Base-by-base conservation (phyloP, 2,888 invertebrate genomes). In the Camponotus fellah region DNA sequence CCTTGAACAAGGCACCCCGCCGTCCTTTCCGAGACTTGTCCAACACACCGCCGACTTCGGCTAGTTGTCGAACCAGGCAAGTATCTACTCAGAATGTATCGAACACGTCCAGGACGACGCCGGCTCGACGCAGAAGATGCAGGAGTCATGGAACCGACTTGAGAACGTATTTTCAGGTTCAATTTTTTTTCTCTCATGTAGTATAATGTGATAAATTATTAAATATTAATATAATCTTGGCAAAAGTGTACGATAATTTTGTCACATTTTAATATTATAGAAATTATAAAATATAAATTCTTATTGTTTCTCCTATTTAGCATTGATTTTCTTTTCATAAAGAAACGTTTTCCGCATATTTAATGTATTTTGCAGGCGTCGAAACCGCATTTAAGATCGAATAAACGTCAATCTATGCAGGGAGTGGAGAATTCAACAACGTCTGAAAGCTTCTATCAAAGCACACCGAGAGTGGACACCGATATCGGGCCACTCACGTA, bases 21-120 rank as follows among this genome's bases (percentile, higher is more conserved):
- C 91, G 92, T 84, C 95, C 94, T 34, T 94, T 94, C 86, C 93
- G 94, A 21, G 95, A 95, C 82, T 91, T 95, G 56, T 95, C 94
- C 26, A 95, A 95, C 86, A 95, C 95, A 64, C 95, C 95, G 14
- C 94, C 95, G 17, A 91, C 94, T 8, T 88, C 89, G 32, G 85
- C 86, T 49, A 89, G 89, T 40, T 77, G 77, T 2, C 91, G 87
- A 69, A 85, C 86, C 43, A 85, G 88, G 8, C 80, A 75, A 12
- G 69, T 87, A 83, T 74, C 90, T 85, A 82, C 80, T 17, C 89
- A 85, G 56, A 71, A 58, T 49, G 80, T 10, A 3, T 72, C 65
- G n/a, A 90, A 86, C 10, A 64, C 74, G 2, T 62, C 85, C 14
- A 84, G 84, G 40, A 86, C 88, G 3, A 90, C 90, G 34, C 88